Percentiles rank a stretch among this genome's conserved stretches.
phyloP scores from a whole-genome alignment of 2,888 invertebrate genomes.

The Ganaspis brasiliensis region DNA sequence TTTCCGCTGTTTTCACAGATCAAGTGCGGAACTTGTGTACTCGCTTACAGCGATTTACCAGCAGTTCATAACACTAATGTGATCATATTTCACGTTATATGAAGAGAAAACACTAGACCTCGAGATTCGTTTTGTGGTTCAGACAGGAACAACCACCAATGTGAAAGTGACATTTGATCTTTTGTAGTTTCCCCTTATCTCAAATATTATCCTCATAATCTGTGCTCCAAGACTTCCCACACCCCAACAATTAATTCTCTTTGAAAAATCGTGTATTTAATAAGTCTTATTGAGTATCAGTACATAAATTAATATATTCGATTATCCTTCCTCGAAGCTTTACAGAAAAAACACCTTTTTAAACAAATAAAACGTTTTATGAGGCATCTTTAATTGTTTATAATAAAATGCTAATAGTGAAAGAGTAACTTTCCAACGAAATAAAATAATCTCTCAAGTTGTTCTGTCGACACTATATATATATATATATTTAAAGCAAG shows the following conservation, averaged over 20 bases:
- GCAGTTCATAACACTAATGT: constrained; percentile 23
- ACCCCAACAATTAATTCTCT: constrained; percentile 4
- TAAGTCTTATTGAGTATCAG: neutral
- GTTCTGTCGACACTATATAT: constrained; percentile 22
- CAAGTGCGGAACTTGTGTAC: constrained; percentile 16
- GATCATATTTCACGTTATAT: constrained; percentile 40
- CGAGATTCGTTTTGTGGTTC: constrained; percentile 37
- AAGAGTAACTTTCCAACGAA: neutral
- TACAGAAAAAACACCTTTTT: neutral
- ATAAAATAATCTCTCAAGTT: constrained; percentile 19
- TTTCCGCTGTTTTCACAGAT: constrained; percentile 11
- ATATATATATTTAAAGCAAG: too few relatives aligned
- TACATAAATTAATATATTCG: constrained; percentile 1
- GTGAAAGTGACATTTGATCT: constrained; percentile 43
- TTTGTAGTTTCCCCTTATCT: constrained; percentile 34
- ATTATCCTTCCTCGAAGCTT: neutral
- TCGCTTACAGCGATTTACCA: constrained; percentile 25
- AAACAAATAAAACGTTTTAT: neutral
- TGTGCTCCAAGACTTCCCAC: neutral
- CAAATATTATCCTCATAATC: constrained; percentile 28
- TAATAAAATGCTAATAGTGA: neutral
- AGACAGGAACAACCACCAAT: constrained; percentile 28
- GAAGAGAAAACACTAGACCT: constrained; percentile 26
- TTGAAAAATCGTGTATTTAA: neutral
- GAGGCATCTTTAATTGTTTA: neutral